These are phyloP conservation scores for Diarsia dahlii DNA, from an alignment of 2,888 invertebrate species.

Conservation along the genomic window DNA sequence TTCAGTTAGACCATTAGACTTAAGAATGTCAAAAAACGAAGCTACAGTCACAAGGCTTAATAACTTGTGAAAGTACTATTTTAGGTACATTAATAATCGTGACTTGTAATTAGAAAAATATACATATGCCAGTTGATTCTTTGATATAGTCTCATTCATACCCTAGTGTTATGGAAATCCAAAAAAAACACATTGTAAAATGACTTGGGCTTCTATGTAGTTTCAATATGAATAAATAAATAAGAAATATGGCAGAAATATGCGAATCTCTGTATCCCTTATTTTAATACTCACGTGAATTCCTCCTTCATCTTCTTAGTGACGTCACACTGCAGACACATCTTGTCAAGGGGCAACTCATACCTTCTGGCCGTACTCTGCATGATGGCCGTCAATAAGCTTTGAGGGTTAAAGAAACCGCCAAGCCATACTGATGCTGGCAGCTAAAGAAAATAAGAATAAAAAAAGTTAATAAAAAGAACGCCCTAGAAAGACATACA, in stretches of 20 bases:
- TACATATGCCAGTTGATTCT: too few relatives aligned
- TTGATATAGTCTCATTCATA: too few relatives aligned
- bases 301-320: slow-evolving; percentile 99
- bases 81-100: too few relatives aligned
- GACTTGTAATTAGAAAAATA: too few relatives aligned
- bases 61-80: too few relatives aligned
- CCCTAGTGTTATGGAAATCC: too few relatives aligned
- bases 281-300: slow-evolving; percentile 92
- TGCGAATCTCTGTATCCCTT: background rate
- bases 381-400: slow-evolving; percentile 99
- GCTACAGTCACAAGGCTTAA: too few relatives aligned
- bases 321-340: slow-evolving; percentile 99
- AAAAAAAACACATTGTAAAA: too few relatives aligned
- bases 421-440: slow-evolving; percentile 98
- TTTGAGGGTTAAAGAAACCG: slow-evolving; percentile 99
- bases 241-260: background rate
- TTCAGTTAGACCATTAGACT: too few relatives aligned
- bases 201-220: background rate
- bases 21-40: too few relatives aligned
- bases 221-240: background rate
- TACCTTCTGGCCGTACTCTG: slow-evolving; percentile 98
- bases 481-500: too few relatives aligned
- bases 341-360: slow-evolving; percentile 97
- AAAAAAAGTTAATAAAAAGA: background rate
- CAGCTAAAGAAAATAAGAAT: slow-evolving; percentile 88